Conservation (phyloP, 2,888 invertebrate species). For the Monochamus alternatus region DNA sequence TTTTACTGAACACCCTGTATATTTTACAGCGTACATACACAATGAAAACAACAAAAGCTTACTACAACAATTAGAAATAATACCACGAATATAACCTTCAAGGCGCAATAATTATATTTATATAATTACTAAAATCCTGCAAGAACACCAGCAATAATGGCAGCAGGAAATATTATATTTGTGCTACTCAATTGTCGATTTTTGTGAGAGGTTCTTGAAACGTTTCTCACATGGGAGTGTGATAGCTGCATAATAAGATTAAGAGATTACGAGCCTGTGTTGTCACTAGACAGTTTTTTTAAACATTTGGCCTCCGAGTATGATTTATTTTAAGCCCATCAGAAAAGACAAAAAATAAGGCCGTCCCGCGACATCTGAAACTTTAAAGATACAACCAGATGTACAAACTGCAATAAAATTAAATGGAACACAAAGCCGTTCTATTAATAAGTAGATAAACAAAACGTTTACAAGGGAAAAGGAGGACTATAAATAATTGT, state of each 20-base stretch:
- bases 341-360: constrained; percentile 13
- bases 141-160: too few relatives aligned
- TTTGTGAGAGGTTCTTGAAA: too few relatives aligned
- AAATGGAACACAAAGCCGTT: constrained; percentile 33
- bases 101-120: too few relatives aligned
- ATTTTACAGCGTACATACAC: too few relatives aligned
- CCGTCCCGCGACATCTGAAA: constrained; percentile 20
- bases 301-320: constrained; percentile 15
- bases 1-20: too few relatives aligned
- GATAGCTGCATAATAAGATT: not conserved
- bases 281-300: constrained; percentile 20
- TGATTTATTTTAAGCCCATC: constrained; percentile 28
- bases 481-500: constrained; percentile 2
- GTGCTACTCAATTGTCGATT: too few relatives aligned
- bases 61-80: too few relatives aligned
- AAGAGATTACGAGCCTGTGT: constrained; percentile 16
- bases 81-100: too few relatives aligned
- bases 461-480: not conserved
- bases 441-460: constrained; percentile 29
- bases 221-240: too few relatives aligned
- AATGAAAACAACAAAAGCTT: too few relatives aligned
- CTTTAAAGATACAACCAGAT: constrained; percentile 28
- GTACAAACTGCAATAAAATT: constrained; percentile 34
- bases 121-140: too few relatives aligned
- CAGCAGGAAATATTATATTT: too few relatives aligned